phyloP scores from a whole-genome alignment of 64 coral and sea anemone genomes.

The Cladopsammia gracilis region DNA sequence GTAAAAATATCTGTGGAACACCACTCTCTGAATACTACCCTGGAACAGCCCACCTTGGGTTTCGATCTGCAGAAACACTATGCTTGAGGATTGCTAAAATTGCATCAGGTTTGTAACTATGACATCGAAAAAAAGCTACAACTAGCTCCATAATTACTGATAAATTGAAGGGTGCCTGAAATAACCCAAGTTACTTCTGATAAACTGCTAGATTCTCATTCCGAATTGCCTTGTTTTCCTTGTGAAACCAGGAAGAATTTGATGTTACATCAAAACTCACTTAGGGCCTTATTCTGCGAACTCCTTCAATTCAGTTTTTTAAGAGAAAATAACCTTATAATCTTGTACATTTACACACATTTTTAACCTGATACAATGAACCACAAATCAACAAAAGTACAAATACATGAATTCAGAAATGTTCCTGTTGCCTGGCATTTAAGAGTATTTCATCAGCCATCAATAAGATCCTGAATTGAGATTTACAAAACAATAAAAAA shows the following conservation, averaged over 20 bases:
- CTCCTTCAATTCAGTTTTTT: not conserved
- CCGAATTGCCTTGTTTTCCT: too few relatives aligned
- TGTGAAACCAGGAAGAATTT: too few relatives aligned
- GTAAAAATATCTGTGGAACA: conserved; percentile 37
- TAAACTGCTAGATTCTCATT: too few relatives aligned
- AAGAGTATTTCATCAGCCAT: not conserved
- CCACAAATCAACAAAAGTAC: too few relatives aligned
- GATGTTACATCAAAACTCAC: too few relatives aligned
- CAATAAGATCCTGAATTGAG: not conserved
- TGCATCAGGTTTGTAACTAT: conserved; percentile 25
- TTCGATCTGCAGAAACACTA: conserved; percentile 24
- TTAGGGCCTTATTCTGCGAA: too few relatives aligned
- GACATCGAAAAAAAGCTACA: too few relatives aligned
- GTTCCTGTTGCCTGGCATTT: not conserved
- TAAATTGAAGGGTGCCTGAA: too few relatives aligned
- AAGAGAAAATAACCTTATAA: not conserved
- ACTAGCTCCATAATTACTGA: too few relatives aligned
- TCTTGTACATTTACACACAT: too few relatives aligned
- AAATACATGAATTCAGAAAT: not conserved
- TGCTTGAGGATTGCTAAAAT: conserved; percentile 49
- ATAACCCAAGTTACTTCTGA: too few relatives aligned
- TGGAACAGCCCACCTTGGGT: conserved; percentile 45
- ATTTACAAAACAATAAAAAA: not conserved
- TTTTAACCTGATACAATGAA: too few relatives aligned
- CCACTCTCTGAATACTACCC: conserved; percentile 55